A percentile compares a stretch with the other conserved stretches of the same genome.
phyloP scores from a whole-genome alignment of 2,113 vertebrate species.

The Oncorhynchus nerka region DNA sequence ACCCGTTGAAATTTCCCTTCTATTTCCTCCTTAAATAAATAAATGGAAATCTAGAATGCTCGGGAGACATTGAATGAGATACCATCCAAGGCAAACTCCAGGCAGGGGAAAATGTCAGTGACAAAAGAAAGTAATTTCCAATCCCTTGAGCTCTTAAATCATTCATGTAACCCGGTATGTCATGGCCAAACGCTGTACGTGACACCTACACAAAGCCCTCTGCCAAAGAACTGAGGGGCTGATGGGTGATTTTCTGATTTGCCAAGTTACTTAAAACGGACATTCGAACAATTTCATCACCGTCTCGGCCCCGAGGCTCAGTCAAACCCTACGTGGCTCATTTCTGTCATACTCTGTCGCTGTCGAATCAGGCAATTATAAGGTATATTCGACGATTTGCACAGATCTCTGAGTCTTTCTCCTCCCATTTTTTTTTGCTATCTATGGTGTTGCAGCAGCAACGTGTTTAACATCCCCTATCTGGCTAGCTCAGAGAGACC shows the following conservation, averaged over 20 bases:
- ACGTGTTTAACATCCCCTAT: too few species aligned
- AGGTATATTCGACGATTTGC: slow-evolving; percentile 29
- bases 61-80: slow-evolving; percentile 54
- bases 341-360: slow-evolving; percentile 30
- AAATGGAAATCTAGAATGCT: slow-evolving; percentile 70
- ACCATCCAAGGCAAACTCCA: slow-evolving; percentile 42
- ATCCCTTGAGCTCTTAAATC: slow-evolving; percentile 61
- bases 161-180: slow-evolving; percentile 60
- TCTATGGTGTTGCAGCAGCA: neutral
- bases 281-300: slow-evolving; percentile 26
- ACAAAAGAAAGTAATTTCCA: slow-evolving; percentile 68
- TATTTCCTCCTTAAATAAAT: slow-evolving; percentile 77
- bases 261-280: slow-evolving; percentile 42
- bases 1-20: slow-evolving; percentile 70
- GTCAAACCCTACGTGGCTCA: slow-evolving; percentile 22
- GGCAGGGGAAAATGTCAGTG: slow-evolving; percentile 31
- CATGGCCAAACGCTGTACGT: slow-evolving; percentile 53
- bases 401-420: slow-evolving; percentile 7
- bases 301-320: slow-evolving; percentile 18
- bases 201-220: slow-evolving; percentile 61
- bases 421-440: neutral
- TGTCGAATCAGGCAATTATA: slow-evolving; percentile 52
- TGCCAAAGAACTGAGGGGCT: slow-evolving; percentile 24
- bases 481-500: neutral
- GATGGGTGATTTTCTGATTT: slow-evolving; percentile 43